Conservation (phyloP, 2,888 invertebrate genomes). For the Dryobotodes eremita region DNA sequence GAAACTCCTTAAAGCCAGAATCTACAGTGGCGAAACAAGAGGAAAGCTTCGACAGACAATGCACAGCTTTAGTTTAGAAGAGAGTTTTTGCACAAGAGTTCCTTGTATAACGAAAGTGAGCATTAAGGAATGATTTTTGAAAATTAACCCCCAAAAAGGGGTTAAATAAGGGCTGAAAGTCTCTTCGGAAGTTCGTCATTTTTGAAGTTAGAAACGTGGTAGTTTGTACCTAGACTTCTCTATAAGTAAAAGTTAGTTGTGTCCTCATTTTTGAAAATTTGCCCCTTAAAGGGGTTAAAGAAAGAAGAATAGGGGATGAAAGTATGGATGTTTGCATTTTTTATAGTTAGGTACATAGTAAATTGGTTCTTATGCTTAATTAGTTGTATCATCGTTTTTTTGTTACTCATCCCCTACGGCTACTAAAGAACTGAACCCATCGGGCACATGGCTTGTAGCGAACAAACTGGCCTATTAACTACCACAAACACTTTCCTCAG, state of each 20-base stretch:
- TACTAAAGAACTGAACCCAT: neutral
- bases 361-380: neutral
- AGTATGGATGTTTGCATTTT: neutral
- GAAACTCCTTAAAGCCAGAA: neutral
- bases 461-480: neutral
- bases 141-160: neutral
- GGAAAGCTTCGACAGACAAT: neutral
- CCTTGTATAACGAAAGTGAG: neutral
- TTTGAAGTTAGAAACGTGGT: neutral
- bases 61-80: neutral
- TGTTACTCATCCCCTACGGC: neutral
- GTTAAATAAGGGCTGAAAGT: neutral
- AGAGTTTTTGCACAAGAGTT: neutral
- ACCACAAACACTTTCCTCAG: slow-evolving; percentile 80
- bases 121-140: neutral
- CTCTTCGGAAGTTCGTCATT: neutral
- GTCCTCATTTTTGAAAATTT: neutral
- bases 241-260: neutral
- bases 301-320: too few relatives aligned
- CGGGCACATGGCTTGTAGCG: neutral
- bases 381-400: neutral
- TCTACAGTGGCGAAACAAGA: neutral
- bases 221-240: neutral
- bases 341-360: neutral
- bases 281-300: too few relatives aligned